Evolutionary conservation across 2,797 vertebrate species (phyloP), one percentile per base, ranked within the genome.

Genomic region (Avahi laniger): DNA sequence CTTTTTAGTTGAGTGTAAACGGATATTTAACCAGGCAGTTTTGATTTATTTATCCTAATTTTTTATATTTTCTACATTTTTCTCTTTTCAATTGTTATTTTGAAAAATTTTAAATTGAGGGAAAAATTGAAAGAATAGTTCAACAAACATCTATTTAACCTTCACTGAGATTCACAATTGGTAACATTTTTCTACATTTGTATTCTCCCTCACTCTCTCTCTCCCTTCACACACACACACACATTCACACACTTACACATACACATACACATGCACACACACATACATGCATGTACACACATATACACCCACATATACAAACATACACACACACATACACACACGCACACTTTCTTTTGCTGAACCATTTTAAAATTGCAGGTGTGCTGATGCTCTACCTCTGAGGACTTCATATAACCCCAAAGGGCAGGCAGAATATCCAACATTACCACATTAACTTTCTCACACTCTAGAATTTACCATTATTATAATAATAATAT

Each of bases 171-270:
- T 82, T 59, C 43, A 63, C 65, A 57, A 4, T 35, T 41, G 5
- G 1, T 65, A 63, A 79, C 17, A 61, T 46, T 93, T 82, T 69
- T 75, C 54, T 33, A 33, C 8, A 41, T 52, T 5, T 35, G 7
- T 79, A 2, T 0, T 30, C 14, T 15, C 20, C 78, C 15, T n/a
- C 7, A 50, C 13, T 78, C 2, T 33, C 5, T 9, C 2, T 35
- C 6, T 28, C 10, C n/a, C 22, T 11, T 0, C 3, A 50, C 33
- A 70, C 26, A 28, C 41, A 8, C 30, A 69, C 41, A 75, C 28
- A 61, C 4, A 13, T 4, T 1, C 3, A 18, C 17, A 24, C 2
- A 20, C 9, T 7, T 14, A 10, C 52, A 43, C 8, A 3, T 3
- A 10, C 13, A 38, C 3, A n/a, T 10, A 6, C 20, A 10, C 43